Evolutionary conservation across 2,113 vertebrate genomes (phyloP).

Genomic region (Kryptolebias marmoratus): DNA sequence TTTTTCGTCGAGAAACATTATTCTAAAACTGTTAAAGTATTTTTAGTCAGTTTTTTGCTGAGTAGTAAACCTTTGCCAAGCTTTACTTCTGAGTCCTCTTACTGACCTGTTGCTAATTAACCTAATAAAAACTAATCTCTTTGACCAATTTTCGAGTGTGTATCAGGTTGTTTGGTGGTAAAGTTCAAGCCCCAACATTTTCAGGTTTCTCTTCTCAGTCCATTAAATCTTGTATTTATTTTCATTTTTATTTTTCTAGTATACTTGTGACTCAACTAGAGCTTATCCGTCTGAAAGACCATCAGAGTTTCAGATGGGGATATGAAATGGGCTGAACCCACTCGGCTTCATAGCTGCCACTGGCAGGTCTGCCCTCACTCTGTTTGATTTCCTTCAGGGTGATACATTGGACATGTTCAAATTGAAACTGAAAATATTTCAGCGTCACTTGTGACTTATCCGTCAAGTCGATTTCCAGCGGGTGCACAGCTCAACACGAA

Average conservation of each 20-base stretch:
- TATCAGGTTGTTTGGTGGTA: not conserved
- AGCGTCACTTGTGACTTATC: slow-evolving; percentile 45
- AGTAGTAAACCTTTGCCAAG: too few relatives aligned
- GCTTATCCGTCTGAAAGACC: slow-evolving; percentile 37
- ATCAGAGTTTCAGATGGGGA: slow-evolving; percentile 16
- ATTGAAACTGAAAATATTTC: slow-evolving; percentile 61
- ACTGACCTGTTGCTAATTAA: not conserved
- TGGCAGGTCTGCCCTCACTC: slow-evolving; percentile 38
- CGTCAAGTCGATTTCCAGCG: slow-evolving; percentile 49
- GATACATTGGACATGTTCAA: slow-evolving; percentile 60
- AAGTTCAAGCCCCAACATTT: not conserved
- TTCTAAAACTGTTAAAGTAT: too few relatives aligned
- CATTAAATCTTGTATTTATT: not conserved
- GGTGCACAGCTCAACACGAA: slow-evolving; percentile 16
- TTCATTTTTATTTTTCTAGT: not conserved
- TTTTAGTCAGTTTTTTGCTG: too few relatives aligned
- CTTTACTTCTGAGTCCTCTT: not conserved
- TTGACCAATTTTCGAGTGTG: not conserved
- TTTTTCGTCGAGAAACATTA: too few relatives aligned
- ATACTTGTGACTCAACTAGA: slow-evolving; percentile 13
- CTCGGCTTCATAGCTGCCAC: slow-evolving; percentile 31
- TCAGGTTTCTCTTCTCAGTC: not conserved
- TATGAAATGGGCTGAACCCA: slow-evolving; percentile 35
- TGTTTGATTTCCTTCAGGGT: slow-evolving; percentile 59
- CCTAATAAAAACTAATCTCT: not conserved